Evolutionary conservation across 2,113 vertebrate genomes (phyloP).

Genomic region (Acrocephalus arundinaceus): DNA sequence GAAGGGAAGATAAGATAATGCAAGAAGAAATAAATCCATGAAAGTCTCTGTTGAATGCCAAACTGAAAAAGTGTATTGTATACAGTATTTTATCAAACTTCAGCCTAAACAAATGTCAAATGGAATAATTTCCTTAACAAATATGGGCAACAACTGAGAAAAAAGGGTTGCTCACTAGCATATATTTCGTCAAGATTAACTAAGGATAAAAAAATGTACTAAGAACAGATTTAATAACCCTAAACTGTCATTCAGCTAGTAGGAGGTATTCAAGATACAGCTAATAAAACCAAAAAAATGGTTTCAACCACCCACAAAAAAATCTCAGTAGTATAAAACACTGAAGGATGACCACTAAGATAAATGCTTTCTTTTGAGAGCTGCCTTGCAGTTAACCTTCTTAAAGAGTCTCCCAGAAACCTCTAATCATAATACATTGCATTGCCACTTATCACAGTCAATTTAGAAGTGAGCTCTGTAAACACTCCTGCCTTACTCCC

Average conservation of each 20-base stretch:
- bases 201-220: constrained; percentile 70
- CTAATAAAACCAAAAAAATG: constrained; percentile 78
- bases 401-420: constrained; percentile 60
- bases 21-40: constrained; percentile 72
- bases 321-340: constrained; percentile 54
- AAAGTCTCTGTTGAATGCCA: constrained; percentile 72
- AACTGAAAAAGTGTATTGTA: constrained; percentile 65
- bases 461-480: constrained; percentile 74
- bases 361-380: constrained; percentile 74
- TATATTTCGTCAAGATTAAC: constrained; percentile 76
- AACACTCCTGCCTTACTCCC: constrained; percentile 76
- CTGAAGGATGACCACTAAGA: constrained; percentile 69
- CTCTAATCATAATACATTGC: constrained; percentile 61
- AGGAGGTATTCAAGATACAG: constrained; percentile 77
- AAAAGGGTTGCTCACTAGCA: constrained; percentile 64
- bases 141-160: constrained; percentile 81
- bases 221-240: constrained; percentile 77
- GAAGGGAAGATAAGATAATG: constrained; percentile 76
- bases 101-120: constrained; percentile 82
- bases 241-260: constrained; percentile 78
- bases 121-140: constrained; percentile 77
- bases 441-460: constrained; percentile 72
- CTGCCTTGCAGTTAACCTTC: constrained; percentile 67
- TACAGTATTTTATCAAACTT: constrained; percentile 79
- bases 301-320: constrained; percentile 66